Evolutionary conservation across 2,888 invertebrate species (phyloP), one percentile per base, ranked within the genome.

Genomic region (Chrysolina haemoptera): DNA sequence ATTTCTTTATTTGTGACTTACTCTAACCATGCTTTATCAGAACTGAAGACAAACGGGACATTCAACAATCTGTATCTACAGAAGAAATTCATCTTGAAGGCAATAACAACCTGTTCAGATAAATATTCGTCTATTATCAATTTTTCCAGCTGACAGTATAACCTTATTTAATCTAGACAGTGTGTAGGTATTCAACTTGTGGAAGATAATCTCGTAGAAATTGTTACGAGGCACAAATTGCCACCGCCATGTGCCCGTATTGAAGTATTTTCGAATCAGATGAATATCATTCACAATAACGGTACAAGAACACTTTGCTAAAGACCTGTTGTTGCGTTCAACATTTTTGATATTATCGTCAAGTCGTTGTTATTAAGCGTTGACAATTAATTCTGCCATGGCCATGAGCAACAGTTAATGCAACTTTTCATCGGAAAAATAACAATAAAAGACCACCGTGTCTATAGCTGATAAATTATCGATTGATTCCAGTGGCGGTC

Each of bases 391-490:
- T 73, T 73, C 68, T 68, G 64, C 68, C 55, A 43, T 48, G 46
- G 73, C 73, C 65, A 46, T 40, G 55, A 68, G 73, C 68, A 27
- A 67, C 73, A 64, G 68, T 67, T 67, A 71, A 71, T 71, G 71
- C 65, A 65, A 71, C 62, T 65, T 71, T 68, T 43, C 46, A 46
- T 62, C 43, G 53, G 43, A 55, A 71, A 73, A 73, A 73, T 64
- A 64, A 48, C 68, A 43, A 73, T 68, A 73, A 73, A 73, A 73
- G 73, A 73, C 73, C 55, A 68, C 68, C 64, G 64, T 68, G 73
- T 73, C 73, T 73, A 55, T 27, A n/a, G 55, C 53, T 73, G 73
- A 73, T 73, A 68, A 65, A 73, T 73, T 73, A 73, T 73, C 72
- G 35, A 68, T 63, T 41, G 63, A 22, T 27, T 67, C 68, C 68